phyloP scores from a whole-genome alignment of 2,888 invertebrate species.

The Lepidocyrtoides sp. region DNA sequence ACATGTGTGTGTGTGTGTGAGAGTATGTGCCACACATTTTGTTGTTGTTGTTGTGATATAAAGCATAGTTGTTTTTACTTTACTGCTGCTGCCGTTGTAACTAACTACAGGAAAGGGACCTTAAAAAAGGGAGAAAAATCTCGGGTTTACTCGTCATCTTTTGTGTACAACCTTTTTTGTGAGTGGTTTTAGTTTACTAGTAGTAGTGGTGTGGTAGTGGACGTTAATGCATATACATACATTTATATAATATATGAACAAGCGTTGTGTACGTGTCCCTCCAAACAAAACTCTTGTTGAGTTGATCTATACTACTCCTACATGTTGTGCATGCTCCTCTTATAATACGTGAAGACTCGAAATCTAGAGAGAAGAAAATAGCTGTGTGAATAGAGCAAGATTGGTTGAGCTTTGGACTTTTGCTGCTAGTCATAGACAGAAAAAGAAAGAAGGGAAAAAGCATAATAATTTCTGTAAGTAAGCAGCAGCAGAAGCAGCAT shows the following conservation, averaged over 20 bases:
- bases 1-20: neutral
- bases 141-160: constrained; percentile 75
- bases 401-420: constrained; percentile 31
- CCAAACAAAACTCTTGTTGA: constrained; percentile 27
- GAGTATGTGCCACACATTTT: neutral
- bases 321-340: constrained; percentile 5
- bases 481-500: too few species aligned
- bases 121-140: constrained; percentile 62
- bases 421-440: constrained; percentile 24
- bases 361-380: neutral
- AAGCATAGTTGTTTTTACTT: constrained; percentile 1
- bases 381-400: neutral
- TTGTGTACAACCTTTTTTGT: constrained; percentile 57
- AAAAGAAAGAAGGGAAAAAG: constrained; percentile 8
- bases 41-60: constrained; percentile 14
- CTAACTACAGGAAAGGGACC: constrained; percentile 31
- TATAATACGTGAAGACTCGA: constrained; percentile 23
- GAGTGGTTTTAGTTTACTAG: constrained; percentile 45
- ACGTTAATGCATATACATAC: constrained; percentile 33
- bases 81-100: neutral
- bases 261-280: neutral
- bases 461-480: constrained; percentile 53
- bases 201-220: constrained; percentile 47
- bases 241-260: too few species aligned
- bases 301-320: constrained; percentile 34